Base-by-base conservation (phyloP, 1,140 invertebrate species). In the Pteromalus puparum region DNA sequence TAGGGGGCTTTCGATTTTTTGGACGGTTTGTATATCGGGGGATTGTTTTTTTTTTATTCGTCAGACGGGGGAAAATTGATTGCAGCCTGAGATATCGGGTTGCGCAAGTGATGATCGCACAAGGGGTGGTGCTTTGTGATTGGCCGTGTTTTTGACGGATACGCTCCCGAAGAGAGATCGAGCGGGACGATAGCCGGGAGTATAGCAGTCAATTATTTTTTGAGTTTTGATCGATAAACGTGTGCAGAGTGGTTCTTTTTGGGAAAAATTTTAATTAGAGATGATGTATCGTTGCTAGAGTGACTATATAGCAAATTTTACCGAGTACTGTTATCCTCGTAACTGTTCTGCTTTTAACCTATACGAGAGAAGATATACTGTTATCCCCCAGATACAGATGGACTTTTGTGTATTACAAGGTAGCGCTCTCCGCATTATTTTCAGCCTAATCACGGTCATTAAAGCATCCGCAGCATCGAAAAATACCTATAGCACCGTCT, bases 181-280 rank as follows among this genome's bases (percentile, higher is more conserved):
- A 12, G 1, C 5, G 24, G 18, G 38, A 34, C 9, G 48, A 81
- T 34, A 48, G 3, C 15, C 46, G 34, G 18, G 67, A 34, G 79
- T 74, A n/a, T n/a, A 24, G 21, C 2, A 53, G 42, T 74, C 46
- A 61, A 81, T 81, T 74, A 74, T 21, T 75, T 73, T 38, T 46
- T 42, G 18, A 1, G 2, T 6, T 34, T 42, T 42, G 34, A 74
- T 74, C 7, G 72, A 42, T 74, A 28, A 2, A 28, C 30, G n/a
- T n/a, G 6, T 28, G 5, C 9, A 15, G 10, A 1, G 53, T 21
- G 2, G 18, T 21, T 21, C 53, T 38, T 78, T 78, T 78, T 6
- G 28, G 53, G 34, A 30, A 61, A 18, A 61, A 21, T 61, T 61
- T 61, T 61, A 61, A 61, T 61, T 61, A 21, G 53, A 61, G 1